phyloP scores from a whole-genome alignment of 2,113 vertebrate species.

The Crotalus viridis region DNA sequence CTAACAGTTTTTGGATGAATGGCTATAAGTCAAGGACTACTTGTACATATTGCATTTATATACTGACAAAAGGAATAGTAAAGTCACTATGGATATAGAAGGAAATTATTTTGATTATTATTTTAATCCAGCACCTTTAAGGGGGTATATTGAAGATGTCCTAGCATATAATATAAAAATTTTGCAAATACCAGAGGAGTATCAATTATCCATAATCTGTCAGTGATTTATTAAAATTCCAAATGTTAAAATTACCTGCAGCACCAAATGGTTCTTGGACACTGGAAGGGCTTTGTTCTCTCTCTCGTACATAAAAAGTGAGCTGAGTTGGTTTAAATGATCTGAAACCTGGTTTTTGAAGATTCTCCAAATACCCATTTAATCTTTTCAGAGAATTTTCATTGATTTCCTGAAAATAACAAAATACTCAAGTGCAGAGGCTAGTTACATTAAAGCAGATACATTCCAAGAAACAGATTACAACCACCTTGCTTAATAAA shows the following conservation, averaged over 20 bases:
- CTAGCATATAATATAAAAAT: background rate
- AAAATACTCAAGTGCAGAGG: background rate
- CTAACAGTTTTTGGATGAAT: background rate
- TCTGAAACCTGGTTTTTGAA: conserved; percentile 83
- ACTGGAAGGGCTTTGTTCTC: conserved; percentile 69
- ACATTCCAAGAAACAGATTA: background rate
- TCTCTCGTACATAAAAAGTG: conserved; percentile 91
- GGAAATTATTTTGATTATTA: background rate
- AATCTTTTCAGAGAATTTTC: conserved; percentile 95
- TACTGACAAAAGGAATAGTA: background rate
- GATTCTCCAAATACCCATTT: conserved; percentile 90
- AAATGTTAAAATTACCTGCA: conserved; percentile 70
- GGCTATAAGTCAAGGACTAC: background rate
- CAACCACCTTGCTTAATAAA: background rate
- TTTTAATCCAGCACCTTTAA: background rate
- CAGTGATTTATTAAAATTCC: background rate
- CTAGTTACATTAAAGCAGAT: background rate
- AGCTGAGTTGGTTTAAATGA: conserved; percentile 84
- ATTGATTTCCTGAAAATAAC: conserved; percentile 85
- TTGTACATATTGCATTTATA: background rate
- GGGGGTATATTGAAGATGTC: background rate
- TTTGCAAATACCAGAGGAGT: background rate
- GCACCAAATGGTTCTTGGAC: conserved; percentile 66
- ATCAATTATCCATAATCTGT: background rate
- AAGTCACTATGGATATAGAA: background rate